Percentiles rank a stretch among this genome's conserved stretches.
These are phyloP conservation scores for Phacellophora camtschatica DNA, from an alignment of 30 jellyfish, hydroid and myxozoan species.

Conservation along the genomic window DNA sequence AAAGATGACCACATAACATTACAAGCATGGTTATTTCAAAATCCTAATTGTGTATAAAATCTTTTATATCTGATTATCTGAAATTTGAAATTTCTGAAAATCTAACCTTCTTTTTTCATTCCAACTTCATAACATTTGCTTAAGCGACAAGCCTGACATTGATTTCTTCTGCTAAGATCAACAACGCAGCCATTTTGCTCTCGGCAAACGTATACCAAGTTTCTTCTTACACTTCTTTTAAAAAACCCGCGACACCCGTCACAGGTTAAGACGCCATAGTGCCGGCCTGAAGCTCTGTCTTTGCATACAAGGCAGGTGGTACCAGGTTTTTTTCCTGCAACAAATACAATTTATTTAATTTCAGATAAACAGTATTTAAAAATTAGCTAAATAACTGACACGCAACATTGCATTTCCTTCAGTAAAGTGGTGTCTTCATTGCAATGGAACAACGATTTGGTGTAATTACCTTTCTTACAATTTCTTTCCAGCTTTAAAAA, in stretches of 20 bases:
- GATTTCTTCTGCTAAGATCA: conserved; percentile 71
- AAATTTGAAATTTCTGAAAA: no score
- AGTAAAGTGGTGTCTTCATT: no score
- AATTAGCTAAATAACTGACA: no score
- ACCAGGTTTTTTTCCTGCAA: conserved; percentile 33
- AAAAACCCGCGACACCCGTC: conserved; percentile 97
- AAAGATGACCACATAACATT: no score
- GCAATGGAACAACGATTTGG: no score
- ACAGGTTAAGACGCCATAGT: conserved; percentile 89
- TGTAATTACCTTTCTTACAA: no score
- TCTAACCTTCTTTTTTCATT: conserved; percentile 80
- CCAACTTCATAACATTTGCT: conserved; percentile 77
- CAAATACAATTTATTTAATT: not conserved
- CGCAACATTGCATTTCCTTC: no score
- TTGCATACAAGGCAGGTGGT: conserved; percentile 77
- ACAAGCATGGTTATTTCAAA: no score
- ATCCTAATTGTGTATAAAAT: no score
- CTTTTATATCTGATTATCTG: no score
- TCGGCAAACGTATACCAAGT: conserved; percentile 64
- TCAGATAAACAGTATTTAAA: no score
- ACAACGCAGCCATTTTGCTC: conserved; percentile 76
- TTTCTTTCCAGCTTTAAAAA: no score
- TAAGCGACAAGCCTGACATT: conserved; percentile 85
- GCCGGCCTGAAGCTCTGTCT: conserved; percentile 93
- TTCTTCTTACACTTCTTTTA: conserved; percentile 87